These are phyloP conservation scores for Holocentrus rufus DNA, from an alignment of 2,797 vertebrate species.

Conservation along the genomic window DNA sequence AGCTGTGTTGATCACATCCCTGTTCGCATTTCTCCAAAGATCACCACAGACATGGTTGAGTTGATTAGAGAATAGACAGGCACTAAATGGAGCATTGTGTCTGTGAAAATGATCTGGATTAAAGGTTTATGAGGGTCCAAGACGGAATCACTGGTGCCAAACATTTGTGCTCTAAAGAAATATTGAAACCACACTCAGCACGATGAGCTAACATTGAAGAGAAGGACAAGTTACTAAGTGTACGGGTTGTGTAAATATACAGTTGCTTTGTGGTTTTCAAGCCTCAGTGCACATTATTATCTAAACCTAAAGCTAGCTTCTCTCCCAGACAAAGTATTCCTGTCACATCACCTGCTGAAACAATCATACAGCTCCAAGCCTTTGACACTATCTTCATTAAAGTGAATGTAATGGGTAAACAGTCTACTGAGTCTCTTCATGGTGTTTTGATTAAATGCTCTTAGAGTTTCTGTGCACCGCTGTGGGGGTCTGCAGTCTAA, in stretches of 20 bases:
- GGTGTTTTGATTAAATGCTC: constrained; percentile 23
- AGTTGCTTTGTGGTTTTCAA: background rate
- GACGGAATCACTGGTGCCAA: background rate
- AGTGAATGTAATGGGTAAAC: background rate
- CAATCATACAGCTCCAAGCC: background rate
- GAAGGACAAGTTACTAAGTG: background rate
- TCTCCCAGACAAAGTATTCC: background rate
- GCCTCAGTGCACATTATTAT: background rate
- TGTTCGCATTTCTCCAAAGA: constrained; percentile 11
- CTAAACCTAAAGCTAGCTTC: background rate
- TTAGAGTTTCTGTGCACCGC: background rate
- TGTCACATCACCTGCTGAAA: background rate
- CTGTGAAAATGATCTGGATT: constrained; percentile 2
- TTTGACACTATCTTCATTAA: constrained; percentile 15
- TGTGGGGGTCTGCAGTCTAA: background rate
- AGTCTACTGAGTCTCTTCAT: constrained; percentile 1
- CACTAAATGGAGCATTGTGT: constrained; percentile 4
- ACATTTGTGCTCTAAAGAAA: background rate
- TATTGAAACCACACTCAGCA: no score
- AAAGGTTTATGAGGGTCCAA: constrained; percentile 4
- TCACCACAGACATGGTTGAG: constrained; percentile 10
- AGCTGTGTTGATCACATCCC: constrained; percentile 15
- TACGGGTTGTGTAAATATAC: background rate
- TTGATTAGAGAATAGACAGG: constrained; percentile 22
- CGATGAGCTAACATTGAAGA: no score